phyloP scores from a whole-genome alignment of 2,113 vertebrate species.

The Ochotona curzoniae region DNA sequence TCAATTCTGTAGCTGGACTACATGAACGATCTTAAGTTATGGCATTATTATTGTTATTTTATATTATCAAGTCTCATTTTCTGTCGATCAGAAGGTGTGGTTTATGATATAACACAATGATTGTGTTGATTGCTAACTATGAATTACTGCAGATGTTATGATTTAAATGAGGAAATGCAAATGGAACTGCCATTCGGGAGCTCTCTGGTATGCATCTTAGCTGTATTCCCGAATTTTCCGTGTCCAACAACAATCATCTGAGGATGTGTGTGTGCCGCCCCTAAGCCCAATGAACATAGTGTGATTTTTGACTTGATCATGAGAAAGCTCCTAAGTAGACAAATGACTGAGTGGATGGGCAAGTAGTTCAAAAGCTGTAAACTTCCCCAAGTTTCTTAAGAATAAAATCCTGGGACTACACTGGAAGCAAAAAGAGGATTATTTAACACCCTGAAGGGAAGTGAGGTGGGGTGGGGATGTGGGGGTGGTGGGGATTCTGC shows the following conservation, averaged over 20 bases:
- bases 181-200: constrained; percentile 67
- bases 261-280: neutral
- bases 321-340: constrained; percentile 11
- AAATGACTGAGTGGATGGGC: constrained; percentile 32
- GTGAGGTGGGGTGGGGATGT: no score
- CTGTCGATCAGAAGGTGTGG: constrained; percentile 90
- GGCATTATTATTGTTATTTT: constrained; percentile 87
- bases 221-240: neutral
- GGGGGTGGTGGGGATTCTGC: neutral
- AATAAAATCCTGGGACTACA: constrained; percentile 67
- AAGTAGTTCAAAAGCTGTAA: constrained; percentile 63
- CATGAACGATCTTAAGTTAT: constrained; percentile 96
- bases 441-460: constrained; percentile 24
- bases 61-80: constrained; percentile 88
- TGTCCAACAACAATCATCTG: constrained; percentile 31
- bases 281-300: neutral
- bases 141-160: constrained; percentile 61
- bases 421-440: constrained; percentile 53
- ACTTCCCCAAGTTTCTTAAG: constrained; percentile 64
- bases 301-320: constrained; percentile 18
- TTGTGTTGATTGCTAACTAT: constrained; percentile 80
- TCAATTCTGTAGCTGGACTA: constrained; percentile 98
- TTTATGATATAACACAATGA: constrained; percentile 89
- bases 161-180: constrained; percentile 71
- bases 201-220: constrained; percentile 59